Base-by-base conservation (phyloP, 30 jellyfish, hydroid and myxozoan genomes). In the Cassiopea andromeda region DNA sequence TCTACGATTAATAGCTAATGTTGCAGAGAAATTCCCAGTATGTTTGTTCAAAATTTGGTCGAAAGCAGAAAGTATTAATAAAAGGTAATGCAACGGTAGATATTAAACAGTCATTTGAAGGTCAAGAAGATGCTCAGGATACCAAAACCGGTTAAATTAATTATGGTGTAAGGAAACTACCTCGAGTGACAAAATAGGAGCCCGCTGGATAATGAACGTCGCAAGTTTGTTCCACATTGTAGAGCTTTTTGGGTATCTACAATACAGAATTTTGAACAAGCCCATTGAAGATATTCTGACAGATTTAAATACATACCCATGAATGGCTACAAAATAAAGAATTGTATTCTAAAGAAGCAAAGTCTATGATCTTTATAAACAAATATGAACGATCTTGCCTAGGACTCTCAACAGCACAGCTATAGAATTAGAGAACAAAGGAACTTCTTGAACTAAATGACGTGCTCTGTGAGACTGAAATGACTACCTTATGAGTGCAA, bases 181-280 rank as follows among this genome's bases (percentile, higher is more conserved):
- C 75, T 83, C 84, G 18, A 83, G 66, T 1, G 91, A 75, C 66
- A 69, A n/a, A 2, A 12, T 14, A 1, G 91, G 91, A 17, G 91
- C 48, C 15, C 59, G 1, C 16, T 80, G 74, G 82, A 47, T 71
- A 44, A 89, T 58, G 83, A 71, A 89, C 13, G 77, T 89, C 2
- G 97, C 91, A 1, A 89, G 85, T 44, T 49, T 77, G 84, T 72
- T 45, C 97, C 97, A 89, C 19, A 66, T 75, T 18, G 61, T 67
- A 9, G 97, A 70, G 77, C 79, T 82, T 1, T 49, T 43, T 17
- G 97, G 97, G 50, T 89, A 89, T 14, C 97, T 89, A 47, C 15
- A 61, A 87, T 44, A 1, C 49, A 57, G 44, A 14, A 43, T 18
- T 17, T 68, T 17, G 44, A 54, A 10, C 64, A 54, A 54, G 38